These are phyloP conservation scores for Dipodomys merriami DNA, from an alignment of 2,113 vertebrate genomes.

Conservation along the genomic window DNA sequence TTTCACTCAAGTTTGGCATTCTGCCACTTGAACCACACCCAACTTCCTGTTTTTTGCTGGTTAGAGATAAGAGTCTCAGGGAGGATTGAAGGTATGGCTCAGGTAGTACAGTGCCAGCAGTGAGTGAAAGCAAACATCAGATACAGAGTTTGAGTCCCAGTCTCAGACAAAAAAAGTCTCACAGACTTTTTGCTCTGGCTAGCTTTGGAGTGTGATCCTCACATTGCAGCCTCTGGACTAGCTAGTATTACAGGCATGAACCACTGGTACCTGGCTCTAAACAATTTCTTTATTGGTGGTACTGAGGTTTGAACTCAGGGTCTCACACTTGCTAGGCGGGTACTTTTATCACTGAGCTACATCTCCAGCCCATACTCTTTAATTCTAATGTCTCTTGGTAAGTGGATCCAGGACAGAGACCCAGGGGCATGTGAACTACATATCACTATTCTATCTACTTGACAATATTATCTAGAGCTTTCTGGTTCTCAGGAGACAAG, in stretches of 20 bases:
- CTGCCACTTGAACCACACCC: too few species aligned
- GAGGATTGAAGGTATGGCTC: too few species aligned
- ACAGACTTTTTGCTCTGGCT: background rate
- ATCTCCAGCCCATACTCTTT: background rate
- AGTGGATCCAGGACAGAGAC: conserved; percentile 7
- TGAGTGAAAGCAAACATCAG: too few species aligned
- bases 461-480: background rate
- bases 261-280: too few species aligned
- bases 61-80: too few species aligned
- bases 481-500: conserved; percentile 20
- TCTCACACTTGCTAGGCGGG: background rate
- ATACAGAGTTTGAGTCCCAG: too few species aligned
- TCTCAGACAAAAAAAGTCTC: too few species aligned
- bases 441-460: background rate
- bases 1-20: too few species aligned
- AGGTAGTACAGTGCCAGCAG: too few species aligned
- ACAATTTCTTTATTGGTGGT: background rate
- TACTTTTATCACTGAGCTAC: background rate
- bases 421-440: background rate
- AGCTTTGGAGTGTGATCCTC: too few species aligned
- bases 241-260: too few species aligned
- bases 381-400: conserved; percentile 25
- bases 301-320: background rate
- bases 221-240: too few species aligned
- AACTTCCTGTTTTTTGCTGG: conserved; percentile 6